These are phyloP conservation scores for Hyperoplus lanceolatus DNA, from an alignment of 2,797 vertebrate genomes.

Conservation along the genomic window DNA sequence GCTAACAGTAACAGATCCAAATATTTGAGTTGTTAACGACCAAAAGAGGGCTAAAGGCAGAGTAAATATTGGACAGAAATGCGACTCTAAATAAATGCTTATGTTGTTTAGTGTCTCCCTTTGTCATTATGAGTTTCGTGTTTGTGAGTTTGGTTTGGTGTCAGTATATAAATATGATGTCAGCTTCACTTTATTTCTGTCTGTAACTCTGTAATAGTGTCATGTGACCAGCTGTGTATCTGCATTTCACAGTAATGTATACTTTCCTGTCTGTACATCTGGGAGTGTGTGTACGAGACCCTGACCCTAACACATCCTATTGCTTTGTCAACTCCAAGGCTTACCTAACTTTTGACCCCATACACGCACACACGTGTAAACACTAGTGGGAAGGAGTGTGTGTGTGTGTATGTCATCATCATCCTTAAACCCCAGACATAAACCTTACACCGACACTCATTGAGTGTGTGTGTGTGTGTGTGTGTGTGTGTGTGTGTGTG, in stretches of 20 bases:
- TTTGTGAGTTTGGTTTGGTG: not conserved
- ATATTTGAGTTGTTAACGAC: not conserved
- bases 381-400: conserved; percentile 34
- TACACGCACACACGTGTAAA: conserved; percentile 47
- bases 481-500: conserved; percentile 28
- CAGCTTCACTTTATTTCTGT: conserved; percentile 18
- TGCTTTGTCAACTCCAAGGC: conserved; percentile 62
- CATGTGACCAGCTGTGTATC: conserved; percentile 11
- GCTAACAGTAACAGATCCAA: not conserved
- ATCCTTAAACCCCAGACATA: conserved; percentile 57
- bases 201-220: conserved; percentile 5
- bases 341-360: conserved; percentile 78
- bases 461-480: conserved; percentile 29
- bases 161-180: conserved; percentile 17
- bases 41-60: not conserved
- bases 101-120: not conserved
- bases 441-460: conserved; percentile 33
- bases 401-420: conserved; percentile 44
- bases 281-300: conserved; percentile 37
- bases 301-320: conserved; percentile 68
- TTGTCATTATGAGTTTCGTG: not conserved
- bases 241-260: conserved; percentile 20
- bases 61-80: not conserved
- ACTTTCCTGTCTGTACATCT: conserved; percentile 9
- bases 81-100: not conserved